These are phyloP conservation scores for Hylaeus volcanicus DNA, from an alignment of 1,140 invertebrate genomes.

Conservation along the genomic window DNA sequence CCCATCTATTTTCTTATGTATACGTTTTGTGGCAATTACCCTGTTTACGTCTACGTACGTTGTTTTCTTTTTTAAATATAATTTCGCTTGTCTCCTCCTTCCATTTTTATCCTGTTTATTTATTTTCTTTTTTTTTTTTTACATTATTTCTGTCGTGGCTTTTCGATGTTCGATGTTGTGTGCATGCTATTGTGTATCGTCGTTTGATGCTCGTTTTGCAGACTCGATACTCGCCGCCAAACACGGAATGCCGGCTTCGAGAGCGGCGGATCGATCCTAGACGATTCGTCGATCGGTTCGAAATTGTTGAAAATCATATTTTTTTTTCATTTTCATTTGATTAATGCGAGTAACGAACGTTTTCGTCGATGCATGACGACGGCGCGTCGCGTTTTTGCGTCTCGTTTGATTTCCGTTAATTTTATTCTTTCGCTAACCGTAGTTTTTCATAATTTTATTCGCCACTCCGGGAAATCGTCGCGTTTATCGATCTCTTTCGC, in stretches of 20 bases:
- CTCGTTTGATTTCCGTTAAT: background rate
- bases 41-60: constrained; percentile 16
- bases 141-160: constrained; percentile 42
- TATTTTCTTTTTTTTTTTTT: background rate
- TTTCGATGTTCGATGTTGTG: constrained; percentile 70
- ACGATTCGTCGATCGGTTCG: background rate
- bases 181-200: constrained; percentile 60
- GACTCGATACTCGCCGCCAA: constrained; percentile 4
- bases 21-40: constrained; percentile 15
- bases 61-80: constrained; percentile 35
- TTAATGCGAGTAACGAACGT: too few relatives aligned
- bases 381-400: too few relatives aligned
- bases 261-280: constrained; percentile 10
- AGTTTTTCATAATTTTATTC: too few relatives aligned
- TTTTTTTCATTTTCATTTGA: constrained; percentile 4
- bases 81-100: constrained; percentile 20
- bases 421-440: background rate
- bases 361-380: constrained; percentile 9
- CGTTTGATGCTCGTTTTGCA: constrained; percentile 37
- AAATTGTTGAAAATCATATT: background rate
- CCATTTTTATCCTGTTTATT: background rate
- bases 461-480: background rate
- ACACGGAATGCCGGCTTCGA: constrained; percentile 22
- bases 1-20: background rate
- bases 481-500: background rate